Conservation (phyloP, 2,888 invertebrate species). For the Lobophora halterata region DNA sequence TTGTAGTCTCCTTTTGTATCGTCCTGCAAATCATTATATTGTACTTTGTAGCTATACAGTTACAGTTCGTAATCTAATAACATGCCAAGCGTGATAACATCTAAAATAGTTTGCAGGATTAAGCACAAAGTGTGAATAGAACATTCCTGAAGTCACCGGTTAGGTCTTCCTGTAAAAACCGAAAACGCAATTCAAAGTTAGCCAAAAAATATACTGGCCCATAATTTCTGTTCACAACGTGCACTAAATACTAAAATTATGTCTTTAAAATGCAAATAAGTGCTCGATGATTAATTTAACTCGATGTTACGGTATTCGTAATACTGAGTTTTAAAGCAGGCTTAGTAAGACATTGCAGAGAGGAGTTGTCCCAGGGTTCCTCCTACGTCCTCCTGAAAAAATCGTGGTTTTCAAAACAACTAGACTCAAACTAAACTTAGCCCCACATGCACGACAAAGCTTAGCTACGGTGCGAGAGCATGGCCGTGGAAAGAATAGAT, state of each 20-base stretch:
- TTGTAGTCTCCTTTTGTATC: constrained; percentile 87
- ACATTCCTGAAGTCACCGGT: constrained; percentile 85
- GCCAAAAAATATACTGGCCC: constrained; percentile 68
- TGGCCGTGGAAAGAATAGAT: constrained; percentile 51
- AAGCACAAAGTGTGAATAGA: constrained; percentile 81
- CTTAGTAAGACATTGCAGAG: constrained; percentile 82
- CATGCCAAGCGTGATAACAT: constrained; percentile 60
- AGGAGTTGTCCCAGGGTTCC: constrained; percentile 84
- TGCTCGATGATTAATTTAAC: constrained; percentile 34
- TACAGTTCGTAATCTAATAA: constrained; percentile 32
- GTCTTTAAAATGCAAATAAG: constrained; percentile 57
- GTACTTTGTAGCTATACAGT: constrained; percentile 48
- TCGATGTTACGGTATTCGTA: constrained; percentile 51
- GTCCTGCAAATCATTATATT: constrained; percentile 81
- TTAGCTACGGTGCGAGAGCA: constrained; percentile 72
- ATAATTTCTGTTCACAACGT: constrained; percentile 60
- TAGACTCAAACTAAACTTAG: constrained; percentile 44
- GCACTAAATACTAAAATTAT: constrained; percentile 53
- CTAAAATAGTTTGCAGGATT: constrained; percentile 64
- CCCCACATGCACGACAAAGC: constrained; percentile 64
- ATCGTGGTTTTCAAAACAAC: constrained; percentile 65
- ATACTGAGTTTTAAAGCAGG: constrained; percentile 55
- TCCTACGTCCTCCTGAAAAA: constrained; percentile 85
- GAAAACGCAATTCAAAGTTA: constrained; percentile 58
- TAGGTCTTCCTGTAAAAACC: constrained; percentile 83